Evolutionary conservation across 2,888 invertebrate species (phyloP).

Genomic region (Sminthurinus aureus): DNA sequence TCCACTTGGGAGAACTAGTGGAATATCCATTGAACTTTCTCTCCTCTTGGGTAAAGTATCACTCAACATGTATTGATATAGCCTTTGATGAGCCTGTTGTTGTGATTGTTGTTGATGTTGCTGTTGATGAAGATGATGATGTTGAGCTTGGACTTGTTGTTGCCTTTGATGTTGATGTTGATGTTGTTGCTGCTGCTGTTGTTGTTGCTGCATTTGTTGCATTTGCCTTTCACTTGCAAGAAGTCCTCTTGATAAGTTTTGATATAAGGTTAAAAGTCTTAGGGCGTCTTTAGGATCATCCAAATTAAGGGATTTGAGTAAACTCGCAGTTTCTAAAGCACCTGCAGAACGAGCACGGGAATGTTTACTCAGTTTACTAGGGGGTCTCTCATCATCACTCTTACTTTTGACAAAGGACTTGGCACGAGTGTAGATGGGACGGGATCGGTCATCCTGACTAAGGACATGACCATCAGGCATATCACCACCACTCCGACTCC

Average conservation of each 20-base stretch:
- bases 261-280: slow-evolving; percentile 57
- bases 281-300: slow-evolving; percentile 57
- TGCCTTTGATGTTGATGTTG: not conserved
- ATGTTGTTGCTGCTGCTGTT: slow-evolving; percentile 2
- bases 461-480: not conserved
- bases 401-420: slow-evolving; percentile 60
- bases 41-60: not conserved
- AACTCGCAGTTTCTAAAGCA: slow-evolving; percentile 58
- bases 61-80: slow-evolving; percentile 36
- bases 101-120: slow-evolving; percentile 27
- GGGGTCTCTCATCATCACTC: slow-evolving; percentile 60
- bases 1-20: not conserved
- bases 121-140: slow-evolving; percentile 31
- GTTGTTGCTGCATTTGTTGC: slow-evolving; percentile 33
- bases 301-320: slow-evolving; percentile 42
- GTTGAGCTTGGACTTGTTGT: slow-evolving; percentile 1
- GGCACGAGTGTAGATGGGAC: slow-evolving; percentile 55
- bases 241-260: slow-evolving; percentile 52
- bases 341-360: slow-evolving; percentile 59
- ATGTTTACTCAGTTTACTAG: slow-evolving; percentile 57
- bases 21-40: not conserved
- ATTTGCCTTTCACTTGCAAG: slow-evolving; percentile 49
- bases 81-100: slow-evolving; percentile 29
- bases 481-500: not conserved
- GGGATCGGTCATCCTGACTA: slow-evolving; percentile 21